Percentiles rank a stretch among this genome's conserved stretches.
These are phyloP conservation scores for Willowsia nigromaculata DNA, from an alignment of 2,888 invertebrate species.

Conservation along the genomic window DNA sequence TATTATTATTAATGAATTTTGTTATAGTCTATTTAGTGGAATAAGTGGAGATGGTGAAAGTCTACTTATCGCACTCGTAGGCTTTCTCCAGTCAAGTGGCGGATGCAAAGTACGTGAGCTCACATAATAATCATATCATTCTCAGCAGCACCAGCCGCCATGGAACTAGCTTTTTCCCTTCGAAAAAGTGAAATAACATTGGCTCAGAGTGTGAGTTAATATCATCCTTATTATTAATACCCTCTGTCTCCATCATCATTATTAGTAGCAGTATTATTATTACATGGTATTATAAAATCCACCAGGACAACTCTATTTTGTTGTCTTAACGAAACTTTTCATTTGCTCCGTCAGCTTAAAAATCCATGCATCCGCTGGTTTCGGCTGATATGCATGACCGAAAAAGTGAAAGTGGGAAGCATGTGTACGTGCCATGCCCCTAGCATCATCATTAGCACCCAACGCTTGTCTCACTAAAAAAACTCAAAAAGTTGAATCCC, in stretches of 20 bases:
- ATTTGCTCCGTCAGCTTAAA: background rate
- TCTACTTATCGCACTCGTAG: background rate
- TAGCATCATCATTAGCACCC: background rate
- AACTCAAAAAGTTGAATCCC: background rate
- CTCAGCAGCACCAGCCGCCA: background rate
- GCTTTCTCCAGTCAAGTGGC: slow-evolving; percentile 22
- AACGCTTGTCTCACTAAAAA: background rate
- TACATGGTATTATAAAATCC: slow-evolving; percentile 4
- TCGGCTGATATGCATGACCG: slow-evolving; percentile 14
- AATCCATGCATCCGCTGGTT: background rate
- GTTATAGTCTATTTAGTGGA: background rate
- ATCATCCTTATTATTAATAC: background rate
- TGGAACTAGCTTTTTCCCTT: background rate
- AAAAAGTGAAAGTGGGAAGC: background rate
- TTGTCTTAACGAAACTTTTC: slow-evolving; percentile 30
- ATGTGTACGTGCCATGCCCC: background rate
- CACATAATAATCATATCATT: slow-evolving; percentile 56
- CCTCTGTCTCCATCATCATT: background rate
- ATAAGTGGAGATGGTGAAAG: too few relatives aligned
- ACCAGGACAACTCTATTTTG: background rate
- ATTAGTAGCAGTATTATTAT: slow-evolving; percentile 2
- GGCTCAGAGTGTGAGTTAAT: background rate
- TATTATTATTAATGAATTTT: background rate
- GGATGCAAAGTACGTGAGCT: slow-evolving; percentile 57
- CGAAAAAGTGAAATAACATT: background rate